Base-by-base conservation (phyloP, 2,888 invertebrate genomes). In the Andrena bicolor region DNA sequence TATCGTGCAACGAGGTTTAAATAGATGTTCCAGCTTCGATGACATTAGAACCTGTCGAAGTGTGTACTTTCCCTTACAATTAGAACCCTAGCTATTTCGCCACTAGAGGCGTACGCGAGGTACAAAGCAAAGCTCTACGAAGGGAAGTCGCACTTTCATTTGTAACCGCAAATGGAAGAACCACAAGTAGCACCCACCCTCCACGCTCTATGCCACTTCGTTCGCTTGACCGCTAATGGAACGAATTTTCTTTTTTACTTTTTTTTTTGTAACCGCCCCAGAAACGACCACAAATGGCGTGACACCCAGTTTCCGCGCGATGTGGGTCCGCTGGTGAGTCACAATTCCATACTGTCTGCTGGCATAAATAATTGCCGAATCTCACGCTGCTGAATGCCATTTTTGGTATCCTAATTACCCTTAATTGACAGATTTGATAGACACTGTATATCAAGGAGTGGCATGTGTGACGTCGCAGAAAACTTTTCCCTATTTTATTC, bases 211-310 rank as follows among this genome's bases (percentile, higher is more conserved):
- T 41, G 53, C 60, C 41, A 53, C n/a, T 48, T 53, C 26, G 53
- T 51, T 48, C 61, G 78, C 68, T 61, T 53, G 78, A 75, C 76
- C 68, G 63, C 76, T 69, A 78, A 78, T 69, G 68, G 56, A 78
- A 56, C 41, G 32, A 63, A 68, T 56, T 69, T 76, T 72, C 65
- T 65, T 71, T 7, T 58, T 58, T 69, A 13, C 1, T 10, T 35
- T 64, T 66, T 73, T 56, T 13, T 60, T 49, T 10, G 20, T 32
- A 49, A 68, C 53, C 60, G 63, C 28, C 56, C 78, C 48, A 64
- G 68, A 69, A 78, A 78, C 56, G 35, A 48, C 76, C 78, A 26
- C 68, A 69, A 76, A 78, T 63, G 63, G 63, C 48, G 32, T 28
- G 76, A 56, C 56, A 32, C 63, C 48, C 53, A 63, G 26, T 68